Evolutionary conservation across 2,797 vertebrate species (phyloP).

Genomic region (Scarus forsteni): DNA sequence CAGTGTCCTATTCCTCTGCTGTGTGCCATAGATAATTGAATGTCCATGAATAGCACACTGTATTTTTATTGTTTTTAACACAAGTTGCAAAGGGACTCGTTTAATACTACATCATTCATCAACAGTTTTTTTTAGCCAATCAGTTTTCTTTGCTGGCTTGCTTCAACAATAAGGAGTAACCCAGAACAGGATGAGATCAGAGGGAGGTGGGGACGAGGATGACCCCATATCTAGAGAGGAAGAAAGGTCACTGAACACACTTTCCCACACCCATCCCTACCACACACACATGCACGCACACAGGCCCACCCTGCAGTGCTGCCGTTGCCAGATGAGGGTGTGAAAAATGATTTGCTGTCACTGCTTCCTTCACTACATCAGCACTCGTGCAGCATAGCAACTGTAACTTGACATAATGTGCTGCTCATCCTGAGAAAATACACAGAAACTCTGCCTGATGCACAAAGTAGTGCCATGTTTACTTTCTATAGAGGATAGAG

Average conservation of each 20-base stretch:
- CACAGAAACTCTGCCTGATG: slow-evolving; percentile 53
- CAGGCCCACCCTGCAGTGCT: slow-evolving; percentile 58
- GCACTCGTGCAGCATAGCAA: slow-evolving; percentile 54
- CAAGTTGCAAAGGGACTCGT: background rate
- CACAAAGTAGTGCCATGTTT: slow-evolving; percentile 47
- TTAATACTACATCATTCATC: background rate
- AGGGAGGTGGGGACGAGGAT: slow-evolving; percentile 64
- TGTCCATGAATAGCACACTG: too few relatives aligned
- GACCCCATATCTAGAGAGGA: slow-evolving; percentile 76
- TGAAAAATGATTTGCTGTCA: slow-evolving; percentile 74
- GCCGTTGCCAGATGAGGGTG: slow-evolving; percentile 74
- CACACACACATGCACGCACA: slow-evolving; percentile 24
- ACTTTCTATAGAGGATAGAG: slow-evolving; percentile 25
- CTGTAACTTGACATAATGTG: slow-evolving; percentile 29
- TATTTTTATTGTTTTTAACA: too few relatives aligned
- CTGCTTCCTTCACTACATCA: slow-evolving; percentile 63
- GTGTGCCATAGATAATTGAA: too few relatives aligned
- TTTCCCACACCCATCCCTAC: slow-evolving; percentile 68
- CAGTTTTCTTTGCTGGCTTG: slow-evolving; percentile 36
- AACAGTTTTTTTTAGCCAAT: background rate
- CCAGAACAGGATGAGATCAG: slow-evolving; percentile 62
- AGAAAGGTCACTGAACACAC: slow-evolving; percentile 75
- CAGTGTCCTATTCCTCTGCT: too few relatives aligned
- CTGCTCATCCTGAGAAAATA: slow-evolving; percentile 25
- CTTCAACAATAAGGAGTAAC: slow-evolving; percentile 39